Base-by-base conservation (phyloP, 1,140 invertebrate genomes). In the Platyura marginata region DNA sequence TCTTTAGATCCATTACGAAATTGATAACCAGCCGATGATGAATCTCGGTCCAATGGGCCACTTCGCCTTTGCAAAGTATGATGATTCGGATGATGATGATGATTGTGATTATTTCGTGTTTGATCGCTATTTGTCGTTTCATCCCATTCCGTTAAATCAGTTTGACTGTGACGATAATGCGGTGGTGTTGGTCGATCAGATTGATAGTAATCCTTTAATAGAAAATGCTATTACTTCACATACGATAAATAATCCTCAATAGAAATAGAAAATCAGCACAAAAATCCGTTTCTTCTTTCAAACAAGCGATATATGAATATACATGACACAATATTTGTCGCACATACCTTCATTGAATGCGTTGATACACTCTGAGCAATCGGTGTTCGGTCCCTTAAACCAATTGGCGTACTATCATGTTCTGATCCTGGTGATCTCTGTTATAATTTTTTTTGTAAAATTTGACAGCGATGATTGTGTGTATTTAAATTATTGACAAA, bases 111-210 rank as follows among this genome's bases (percentile, higher is more conserved):
- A 29, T 55, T 50, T 54, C 52, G 53, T 35, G 57, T 53, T 21
- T 60, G 57, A 43, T 58, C 51, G 9, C 34, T 22, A n/a, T n/a
- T n/a, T n/a, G n/a, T n/a, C n/a, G n/a, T n/a, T 44, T 61, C 59
- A 45, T 61, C 59, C 59, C 59, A 61, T 43, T 61, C 59, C 19
- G 59, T 61, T 40, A 61, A 43, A 49, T 61, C 59, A 10, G 50
- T 58, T 44, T 61, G 59, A 44, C 59, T 61, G 44, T 61, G 59
- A 3, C 59, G 55, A 43, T 61, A 61, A 41, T 61, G 58, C 0
- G 53, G 44, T 22, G 44, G 41, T 40, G 56, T 50, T 25, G 54
- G 40, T 5, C 49, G 45, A 44, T 61, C 58, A 36, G 53, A 51
- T 49, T 61, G 59, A 52, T 61, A 61, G 47, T 61, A 61, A 51